These are phyloP conservation scores for Pygocentrus nattereri DNA, from an alignment of 2,797 vertebrate genomes.

Conservation along the genomic window DNA sequence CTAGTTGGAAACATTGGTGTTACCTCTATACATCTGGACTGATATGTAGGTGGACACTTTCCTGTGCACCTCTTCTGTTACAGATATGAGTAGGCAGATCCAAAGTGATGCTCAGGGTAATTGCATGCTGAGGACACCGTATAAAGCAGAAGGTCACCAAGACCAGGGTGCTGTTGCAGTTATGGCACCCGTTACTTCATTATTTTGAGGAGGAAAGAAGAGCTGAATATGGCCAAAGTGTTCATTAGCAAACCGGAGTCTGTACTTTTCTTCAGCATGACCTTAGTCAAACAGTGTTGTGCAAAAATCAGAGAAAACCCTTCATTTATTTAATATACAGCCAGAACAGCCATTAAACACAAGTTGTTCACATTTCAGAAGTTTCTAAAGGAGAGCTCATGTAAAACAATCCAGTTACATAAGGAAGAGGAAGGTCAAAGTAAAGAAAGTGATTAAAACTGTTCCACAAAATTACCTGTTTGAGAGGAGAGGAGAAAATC, in stretches of 20 bases:
- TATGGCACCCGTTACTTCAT: not conserved
- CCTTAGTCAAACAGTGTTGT: not conserved
- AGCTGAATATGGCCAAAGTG: not conserved
- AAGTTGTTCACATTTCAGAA: no score
- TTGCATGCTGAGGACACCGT: conserved; percentile 20
- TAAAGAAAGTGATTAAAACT: no score
- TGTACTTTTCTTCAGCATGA: not conserved
- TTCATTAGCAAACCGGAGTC: not conserved
- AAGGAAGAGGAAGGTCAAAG: no score
- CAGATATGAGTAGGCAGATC: conserved; percentile 16
- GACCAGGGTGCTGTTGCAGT: not conserved
- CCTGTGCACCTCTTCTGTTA: not conserved
- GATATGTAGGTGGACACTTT: conserved; percentile 39
- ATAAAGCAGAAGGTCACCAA: conserved; percentile 18
- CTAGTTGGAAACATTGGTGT: not conserved
- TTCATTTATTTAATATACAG: no score
- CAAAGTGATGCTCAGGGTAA: not conserved
- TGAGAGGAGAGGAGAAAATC: no score
- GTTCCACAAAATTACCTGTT: no score
- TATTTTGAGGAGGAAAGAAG: not conserved
- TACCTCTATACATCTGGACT: conserved; percentile 33
- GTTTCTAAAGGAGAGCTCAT: no score
- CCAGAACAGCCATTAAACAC: no score
- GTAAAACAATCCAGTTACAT: no score
- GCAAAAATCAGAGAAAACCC: no score